Conservation (phyloP, 2,797 vertebrate species). For the Tokudaia muenninki region DNA sequence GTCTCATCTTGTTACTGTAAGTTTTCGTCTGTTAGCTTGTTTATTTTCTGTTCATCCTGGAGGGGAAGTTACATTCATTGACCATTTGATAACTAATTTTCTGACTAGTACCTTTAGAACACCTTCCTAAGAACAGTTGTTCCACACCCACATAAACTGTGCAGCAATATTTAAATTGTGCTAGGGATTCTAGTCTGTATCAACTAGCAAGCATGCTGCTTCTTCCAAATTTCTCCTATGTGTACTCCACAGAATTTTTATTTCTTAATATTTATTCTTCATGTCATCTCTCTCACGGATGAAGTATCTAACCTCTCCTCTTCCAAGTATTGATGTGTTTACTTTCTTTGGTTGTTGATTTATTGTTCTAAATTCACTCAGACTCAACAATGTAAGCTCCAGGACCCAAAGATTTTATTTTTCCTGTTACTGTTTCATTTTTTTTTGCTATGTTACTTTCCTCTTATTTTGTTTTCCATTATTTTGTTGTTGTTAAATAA, state of each 20-base stretch:
- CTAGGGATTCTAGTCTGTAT: accelerated
- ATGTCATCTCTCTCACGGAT: neutral
- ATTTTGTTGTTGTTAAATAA: neutral
- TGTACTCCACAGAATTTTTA: neutral
- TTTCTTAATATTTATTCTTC: neutral
- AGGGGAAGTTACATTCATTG: accelerated
- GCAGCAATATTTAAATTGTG: neutral
- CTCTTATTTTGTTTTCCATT: too few species aligned
- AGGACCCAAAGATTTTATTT: neutral
- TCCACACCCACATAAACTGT: neutral
- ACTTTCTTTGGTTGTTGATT: neutral
- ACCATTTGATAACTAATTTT: neutral
- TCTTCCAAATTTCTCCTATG: neutral
- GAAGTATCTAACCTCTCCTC: neutral
- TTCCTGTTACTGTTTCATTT: neutral
- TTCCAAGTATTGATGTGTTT: neutral
- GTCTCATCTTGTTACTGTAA: neutral
- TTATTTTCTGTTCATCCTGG: neutral
- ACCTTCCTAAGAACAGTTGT: neutral
- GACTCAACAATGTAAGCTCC: neutral
- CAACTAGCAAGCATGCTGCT: neutral
- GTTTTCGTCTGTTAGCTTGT: neutral
- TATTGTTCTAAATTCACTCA: neutral
- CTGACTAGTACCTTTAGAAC: neutral
- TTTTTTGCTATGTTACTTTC: neutral